These are phyloP conservation scores for Elephas maximus DNA, from an alignment of 2,113 vertebrate genomes.

Conservation along the genomic window DNA sequence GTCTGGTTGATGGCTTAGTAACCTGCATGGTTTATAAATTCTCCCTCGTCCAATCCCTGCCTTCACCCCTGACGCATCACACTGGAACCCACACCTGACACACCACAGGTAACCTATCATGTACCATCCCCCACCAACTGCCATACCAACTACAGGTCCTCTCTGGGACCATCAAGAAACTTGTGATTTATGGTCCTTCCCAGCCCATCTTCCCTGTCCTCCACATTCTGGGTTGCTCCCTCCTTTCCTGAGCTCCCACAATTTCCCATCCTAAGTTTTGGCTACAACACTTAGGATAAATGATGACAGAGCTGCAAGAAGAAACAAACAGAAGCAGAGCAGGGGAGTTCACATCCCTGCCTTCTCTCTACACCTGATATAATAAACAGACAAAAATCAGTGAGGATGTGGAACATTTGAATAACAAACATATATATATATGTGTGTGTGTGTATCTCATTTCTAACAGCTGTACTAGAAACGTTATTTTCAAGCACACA, in stretches of 20 bases:
- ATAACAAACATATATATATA: too few species aligned
- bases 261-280: too few species aligned
- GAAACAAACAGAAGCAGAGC: background rate
- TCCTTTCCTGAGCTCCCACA: background rate
- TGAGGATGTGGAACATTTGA: too few species aligned
- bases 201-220: too few species aligned
- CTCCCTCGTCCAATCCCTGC: background rate
- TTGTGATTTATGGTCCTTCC: background rate
- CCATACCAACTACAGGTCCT: background rate
- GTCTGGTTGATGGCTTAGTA: background rate
- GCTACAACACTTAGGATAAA: too few species aligned
- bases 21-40: background rate
- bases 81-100: too few species aligned
- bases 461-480: too few species aligned
- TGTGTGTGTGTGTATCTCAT: too few species aligned
- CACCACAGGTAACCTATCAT: background rate
- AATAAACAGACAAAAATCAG: too few species aligned
- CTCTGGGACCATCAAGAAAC: background rate
- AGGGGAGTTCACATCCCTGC: too few species aligned
- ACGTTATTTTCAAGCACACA: too few species aligned
- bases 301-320: background rate
- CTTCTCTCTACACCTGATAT: too few species aligned
- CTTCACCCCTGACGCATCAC: background rate
- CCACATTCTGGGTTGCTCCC: background rate
- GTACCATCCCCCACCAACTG: fast-evolving